Conservation (phyloP, 1,140 invertebrate genomes). For the Drosophila orosa region DNA sequence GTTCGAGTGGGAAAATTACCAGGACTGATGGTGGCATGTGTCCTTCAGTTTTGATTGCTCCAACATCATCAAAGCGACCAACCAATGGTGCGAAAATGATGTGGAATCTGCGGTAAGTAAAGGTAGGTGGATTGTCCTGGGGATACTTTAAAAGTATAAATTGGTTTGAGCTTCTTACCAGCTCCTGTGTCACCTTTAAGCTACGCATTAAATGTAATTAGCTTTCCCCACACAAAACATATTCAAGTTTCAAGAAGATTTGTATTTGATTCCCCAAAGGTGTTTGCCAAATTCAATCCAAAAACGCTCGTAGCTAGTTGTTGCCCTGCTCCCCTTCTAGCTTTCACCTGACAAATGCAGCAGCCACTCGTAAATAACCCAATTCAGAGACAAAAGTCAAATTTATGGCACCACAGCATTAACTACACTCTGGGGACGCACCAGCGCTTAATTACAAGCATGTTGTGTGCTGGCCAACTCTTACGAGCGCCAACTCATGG, state of each 20-base stretch:
- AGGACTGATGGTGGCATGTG: constrained; percentile 2
- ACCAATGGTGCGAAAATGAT: neutral
- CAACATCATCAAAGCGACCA: neutral
- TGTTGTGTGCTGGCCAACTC: constrained; percentile 43
- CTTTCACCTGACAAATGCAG: constrained; percentile 50
- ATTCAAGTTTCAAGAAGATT: neutral
- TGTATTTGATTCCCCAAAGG: neutral
- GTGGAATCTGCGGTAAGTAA: neutral
- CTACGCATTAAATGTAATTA: constrained; percentile 5
- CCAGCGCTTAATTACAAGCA: constrained; percentile 67
- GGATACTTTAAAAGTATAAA: neutral
- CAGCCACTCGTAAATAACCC: constrained; percentile 42
- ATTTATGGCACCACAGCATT: constrained; percentile 62
- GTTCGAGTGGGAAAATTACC: constrained; percentile 23
- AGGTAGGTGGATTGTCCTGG: neutral
- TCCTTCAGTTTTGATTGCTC: constrained; percentile 15
- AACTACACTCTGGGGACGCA: constrained; percentile 65
- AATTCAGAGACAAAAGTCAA: constrained; percentile 41
- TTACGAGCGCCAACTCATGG: constrained; percentile 39
- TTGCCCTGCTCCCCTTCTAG: neutral
- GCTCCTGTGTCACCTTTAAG: neutral
- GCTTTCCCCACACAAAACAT: neutral
- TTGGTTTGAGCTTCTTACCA: neutral
- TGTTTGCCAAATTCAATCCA: constrained; percentile 34
- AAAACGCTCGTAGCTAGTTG: constrained; percentile 8